These are phyloP conservation scores for Diploptera punctata DNA, from an alignment of 2,888 invertebrate genomes.

Conservation along the genomic window DNA sequence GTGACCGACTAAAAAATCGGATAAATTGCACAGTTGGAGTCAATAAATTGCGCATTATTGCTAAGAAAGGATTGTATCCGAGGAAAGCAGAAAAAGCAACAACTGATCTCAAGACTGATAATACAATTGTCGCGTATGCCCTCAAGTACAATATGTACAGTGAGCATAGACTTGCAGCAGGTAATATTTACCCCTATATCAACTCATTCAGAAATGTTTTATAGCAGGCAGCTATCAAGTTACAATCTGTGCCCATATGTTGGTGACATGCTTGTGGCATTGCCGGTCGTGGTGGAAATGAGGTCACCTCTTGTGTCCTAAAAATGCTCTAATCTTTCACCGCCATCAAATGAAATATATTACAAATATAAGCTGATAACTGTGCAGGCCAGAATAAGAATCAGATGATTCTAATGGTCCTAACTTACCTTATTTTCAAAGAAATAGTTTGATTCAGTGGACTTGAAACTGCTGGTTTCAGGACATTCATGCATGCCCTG, in stretches of 20 bases:
- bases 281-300: neutral
- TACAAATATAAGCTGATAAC: too few species aligned
- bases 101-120: neutral
- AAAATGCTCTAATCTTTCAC: neutral
- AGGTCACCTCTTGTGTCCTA: neutral
- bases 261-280: too few species aligned
- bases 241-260: too few species aligned
- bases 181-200: slow-evolving; percentile 11
- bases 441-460: too few species aligned
- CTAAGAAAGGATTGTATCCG: neutral
- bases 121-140: neutral
- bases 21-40: slow-evolving; percentile 8
- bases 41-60: slow-evolving; percentile 11
- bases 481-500: too few species aligned
- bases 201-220: neutral
- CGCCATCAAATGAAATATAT: neutral
- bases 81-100: neutral
- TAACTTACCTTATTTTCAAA: too few species aligned
- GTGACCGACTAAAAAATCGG: neutral
- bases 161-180: slow-evolving; percentile 8
- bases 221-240: too few species aligned
- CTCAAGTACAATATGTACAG: slow-evolving; percentile 10
- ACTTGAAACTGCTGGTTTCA: too few species aligned
- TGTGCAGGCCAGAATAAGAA: too few species aligned
- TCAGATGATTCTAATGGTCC: too few species aligned